These are phyloP conservation scores for Endomychus coccineus DNA, from an alignment of 2,888 invertebrate genomes.

Conservation along the genomic window DNA sequence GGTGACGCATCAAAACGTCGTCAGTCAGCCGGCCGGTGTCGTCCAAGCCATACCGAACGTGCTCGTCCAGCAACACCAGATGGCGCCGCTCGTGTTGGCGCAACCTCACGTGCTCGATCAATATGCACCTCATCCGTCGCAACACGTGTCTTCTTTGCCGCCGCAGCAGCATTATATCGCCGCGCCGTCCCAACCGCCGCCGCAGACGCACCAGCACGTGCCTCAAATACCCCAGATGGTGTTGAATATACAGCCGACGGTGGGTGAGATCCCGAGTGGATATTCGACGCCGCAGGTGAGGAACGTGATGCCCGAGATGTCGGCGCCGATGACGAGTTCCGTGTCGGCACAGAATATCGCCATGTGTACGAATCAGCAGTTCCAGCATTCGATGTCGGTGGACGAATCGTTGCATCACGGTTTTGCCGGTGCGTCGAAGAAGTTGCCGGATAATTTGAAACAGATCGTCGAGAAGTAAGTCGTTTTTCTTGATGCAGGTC, in stretches of 20 bases:
- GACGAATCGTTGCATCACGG: conserved; percentile 28
- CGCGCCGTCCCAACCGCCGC: too few species aligned
- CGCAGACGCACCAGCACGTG: conserved; percentile 10
- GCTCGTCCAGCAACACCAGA: conserved; percentile 8
- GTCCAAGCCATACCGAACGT: conserved; percentile 7
- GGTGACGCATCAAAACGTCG: not conserved
- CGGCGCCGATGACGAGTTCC: conserved; percentile 26
- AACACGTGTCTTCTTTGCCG: conserved; percentile 1
- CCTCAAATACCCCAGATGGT: conserved; percentile 4
- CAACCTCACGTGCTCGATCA: conserved; percentile 2
- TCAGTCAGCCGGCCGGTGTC: not conserved
- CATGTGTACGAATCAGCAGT: conserved; percentile 19
- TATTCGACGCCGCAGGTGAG: conserved; percentile 9
- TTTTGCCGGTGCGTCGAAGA: conserved; percentile 22
- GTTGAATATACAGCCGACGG: too few species aligned
- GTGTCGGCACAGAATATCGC: conserved; percentile 31
- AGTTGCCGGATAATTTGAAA: conserved; percentile 40
- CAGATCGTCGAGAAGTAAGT: conserved; percentile 38
- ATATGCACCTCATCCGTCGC: conserved; percentile 8
- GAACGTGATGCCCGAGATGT: conserved; percentile 10
- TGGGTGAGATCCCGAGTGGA: too few species aligned
- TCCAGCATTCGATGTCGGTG: conserved; percentile 16
- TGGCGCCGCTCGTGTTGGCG: not conserved
- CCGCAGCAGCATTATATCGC: conserved; percentile 4
- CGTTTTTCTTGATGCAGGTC: not conserved